Base-by-base conservation (phyloP, 1,140 invertebrate genomes). In the Aphelenchoides fujianensis region DNA sequence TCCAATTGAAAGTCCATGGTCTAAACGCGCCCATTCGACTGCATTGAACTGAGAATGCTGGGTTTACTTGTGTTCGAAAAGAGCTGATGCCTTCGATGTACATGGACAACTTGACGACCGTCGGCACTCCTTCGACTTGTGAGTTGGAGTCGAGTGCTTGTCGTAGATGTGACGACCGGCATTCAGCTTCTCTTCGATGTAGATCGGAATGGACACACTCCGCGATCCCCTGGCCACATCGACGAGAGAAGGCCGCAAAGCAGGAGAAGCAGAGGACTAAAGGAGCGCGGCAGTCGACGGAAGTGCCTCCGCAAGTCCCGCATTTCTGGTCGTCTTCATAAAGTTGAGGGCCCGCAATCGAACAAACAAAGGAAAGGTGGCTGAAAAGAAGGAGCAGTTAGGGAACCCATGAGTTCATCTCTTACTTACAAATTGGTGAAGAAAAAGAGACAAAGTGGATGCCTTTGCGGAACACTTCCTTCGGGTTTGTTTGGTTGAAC, bases 1-100 rank as follows among this genome's bases (percentile, higher is more conserved):
- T 89, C 89, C 55, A 89, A 86, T 74, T 89, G 88, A 78, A 89
- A 89, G 77, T 89, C 89, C 88, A 74, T 74, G 1, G 12, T 70
- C 27, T 28, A n/a, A n/a, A 2, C 9, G 0, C 1, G 62, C 9
- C 9, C 61, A 9, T 54, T 59, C 63, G 63, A 12, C 12, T 19
- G 31, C 31, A 41, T 54, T 12, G 35, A 66, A 30, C 9, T 69
- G 63, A 36, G 80, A 82, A 53, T 82, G n/a, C n/a, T n/a, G n/a
- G n/a, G n/a, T n/a, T n/a, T n/a, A n/a, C n/a, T n/a, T n/a, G 81
- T 12, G 81, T 80, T 19, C 82, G 70, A 53, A 82, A 82, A 1
- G 74, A 78, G 19, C 72, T 73, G 53, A 82, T 78, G 32, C 81
- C 81, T 68, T 82, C 81, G 57, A 82, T 82, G 69, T 82, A 82